A percentile compares a stretch with the other conserved stretches of the same genome.
These are phyloP conservation scores for Centropyge bicolor DNA, from an alignment of 2,797 vertebrate species.

Conservation along the genomic window DNA sequence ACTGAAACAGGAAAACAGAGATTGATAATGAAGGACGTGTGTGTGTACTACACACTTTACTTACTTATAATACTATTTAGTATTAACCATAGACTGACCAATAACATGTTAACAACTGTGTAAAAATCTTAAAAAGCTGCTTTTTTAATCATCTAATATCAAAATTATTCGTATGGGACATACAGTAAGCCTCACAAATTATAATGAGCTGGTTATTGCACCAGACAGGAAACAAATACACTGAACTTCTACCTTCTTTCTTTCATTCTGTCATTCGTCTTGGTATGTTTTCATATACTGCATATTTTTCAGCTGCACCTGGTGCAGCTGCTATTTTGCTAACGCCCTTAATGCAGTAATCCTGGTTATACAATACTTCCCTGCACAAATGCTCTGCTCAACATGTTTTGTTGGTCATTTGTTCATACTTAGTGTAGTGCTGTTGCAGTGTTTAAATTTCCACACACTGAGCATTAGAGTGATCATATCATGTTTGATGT, in stretches of 20 bases:
- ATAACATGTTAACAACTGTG: not conserved
- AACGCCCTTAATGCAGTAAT: not conserved
- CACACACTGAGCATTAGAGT: not conserved
- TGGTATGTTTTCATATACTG: not conserved
- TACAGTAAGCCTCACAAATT: no score
- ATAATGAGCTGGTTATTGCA: not conserved
- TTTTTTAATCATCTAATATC: not conserved
- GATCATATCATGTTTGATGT: no score
- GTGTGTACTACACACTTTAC: not conserved
- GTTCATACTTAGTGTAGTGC: not conserved
- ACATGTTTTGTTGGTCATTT: not conserved
- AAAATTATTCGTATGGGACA: no score
- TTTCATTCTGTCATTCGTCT: not conserved
- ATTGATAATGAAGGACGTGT: not conserved
- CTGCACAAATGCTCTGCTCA: not conserved
- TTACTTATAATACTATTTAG: not conserved
- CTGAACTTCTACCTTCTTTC: not conserved
- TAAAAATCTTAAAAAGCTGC: not conserved
- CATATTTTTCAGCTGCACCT: not conserved
- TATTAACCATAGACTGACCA: not conserved
- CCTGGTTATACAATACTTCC: not conserved
- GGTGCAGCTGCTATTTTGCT: not conserved
- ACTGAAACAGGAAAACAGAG: slow-evolving; percentile 21
- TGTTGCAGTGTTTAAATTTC: not conserved
- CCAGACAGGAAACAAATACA: not conserved